Evolutionary conservation across 2,797 vertebrate species (phyloP), one percentile per base, ranked within the genome.

Genomic region (Epinephelus coioides): DNA sequence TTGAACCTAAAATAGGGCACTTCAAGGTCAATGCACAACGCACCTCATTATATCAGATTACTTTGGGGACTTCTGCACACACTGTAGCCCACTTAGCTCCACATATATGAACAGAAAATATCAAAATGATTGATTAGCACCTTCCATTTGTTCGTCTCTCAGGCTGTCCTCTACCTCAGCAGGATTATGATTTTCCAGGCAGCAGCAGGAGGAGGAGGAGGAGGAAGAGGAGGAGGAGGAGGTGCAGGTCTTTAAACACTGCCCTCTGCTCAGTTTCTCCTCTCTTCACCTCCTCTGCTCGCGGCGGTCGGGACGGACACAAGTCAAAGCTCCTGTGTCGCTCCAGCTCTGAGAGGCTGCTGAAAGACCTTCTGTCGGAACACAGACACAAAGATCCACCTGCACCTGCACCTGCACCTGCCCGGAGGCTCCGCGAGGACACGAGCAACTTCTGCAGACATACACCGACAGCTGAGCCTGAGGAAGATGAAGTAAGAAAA

Each of bases 401-500:
- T 34, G 61, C 87, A 86, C 73, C 30, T 34, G 30, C 30, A 34
- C 27, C 27, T 30, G 27, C 27, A 30, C 27, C 79, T 82, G 82
- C 40, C 21, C 15, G 2, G 13, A 66, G 55, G 23, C 55, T 73
- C 23, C 23, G 49, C 56, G 23, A 21, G 14, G 57, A 50, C 65
- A 8, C 30, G 2, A 13, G n/a, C 27, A 68, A 65, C 69, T 79
- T 70, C 54, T 15, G 44, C n/a, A 19, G 21, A 19, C 4, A 49
- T 3, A 12, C 63, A 56, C n/a, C 8, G 19, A 73, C 50, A 67
- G 12, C 19, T 34, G 21, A 63, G 12, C 53, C 38, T 5, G 60
- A 14, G 18, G 25, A 84, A 79, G 19, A 93, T 90, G 86, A 89
- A 87, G 90, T 93, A 76, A 88, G 92, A 86, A 19, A 0, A 46